A percentile compares a stretch with the other conserved stretches of the same genome.
Evolutionary conservation across 92 coral and sea anemone genomes (phyloP).

Genomic region (Porites lobata): DNA sequence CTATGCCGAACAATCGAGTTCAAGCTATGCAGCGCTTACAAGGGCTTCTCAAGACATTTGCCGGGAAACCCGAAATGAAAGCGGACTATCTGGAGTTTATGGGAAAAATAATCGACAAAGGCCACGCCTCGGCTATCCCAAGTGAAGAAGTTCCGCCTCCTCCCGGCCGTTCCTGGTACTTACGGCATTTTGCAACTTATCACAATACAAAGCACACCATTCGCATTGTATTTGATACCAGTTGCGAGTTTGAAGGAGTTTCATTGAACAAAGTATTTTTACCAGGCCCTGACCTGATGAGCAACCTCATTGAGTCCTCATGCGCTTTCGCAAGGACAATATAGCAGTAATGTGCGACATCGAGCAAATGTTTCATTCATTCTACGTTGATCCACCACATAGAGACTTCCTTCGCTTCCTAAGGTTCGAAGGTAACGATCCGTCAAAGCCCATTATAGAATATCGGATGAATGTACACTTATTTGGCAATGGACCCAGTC

Average conservation of each 20-base stretch:
- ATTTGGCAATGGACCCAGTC: conserved; percentile 48
- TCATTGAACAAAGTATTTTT: conserved; percentile 2
- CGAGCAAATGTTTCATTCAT: conserved; percentile 54
- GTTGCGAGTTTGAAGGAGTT: neutral
- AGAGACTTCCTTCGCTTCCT: conserved; percentile 46
- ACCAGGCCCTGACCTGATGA: conserved; percentile 30
- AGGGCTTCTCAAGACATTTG: conserved; percentile 7
- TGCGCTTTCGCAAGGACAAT: conserved; percentile 36
- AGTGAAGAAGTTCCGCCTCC: neutral
- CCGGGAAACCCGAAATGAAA: conserved; percentile 47
- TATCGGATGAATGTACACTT: conserved; percentile 54
- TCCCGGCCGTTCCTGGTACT: conserved; percentile 8
- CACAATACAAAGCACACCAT: conserved; percentile 3
- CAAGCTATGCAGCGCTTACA: conserved; percentile 9
- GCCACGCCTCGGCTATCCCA: conserved; percentile 21
- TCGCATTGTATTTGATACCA: conserved; percentile 1
- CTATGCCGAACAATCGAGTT: conserved; percentile 7
- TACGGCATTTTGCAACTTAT: neutral
- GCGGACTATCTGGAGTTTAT: conserved; percentile 44
- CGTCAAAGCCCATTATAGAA: conserved; percentile 17
- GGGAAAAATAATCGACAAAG: conserved; percentile 12
- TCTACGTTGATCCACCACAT: conserved; percentile 36
- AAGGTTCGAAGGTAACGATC: conserved; percentile 47
- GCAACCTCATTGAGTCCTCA: conserved; percentile 40
- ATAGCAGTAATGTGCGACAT: conserved; percentile 47